A percentile compares a stretch with the other conserved stretches of the same genome.
Evolutionary conservation across 2,113 vertebrate species (phyloP).

Genomic region (Bagarius yarrelli): DNA sequence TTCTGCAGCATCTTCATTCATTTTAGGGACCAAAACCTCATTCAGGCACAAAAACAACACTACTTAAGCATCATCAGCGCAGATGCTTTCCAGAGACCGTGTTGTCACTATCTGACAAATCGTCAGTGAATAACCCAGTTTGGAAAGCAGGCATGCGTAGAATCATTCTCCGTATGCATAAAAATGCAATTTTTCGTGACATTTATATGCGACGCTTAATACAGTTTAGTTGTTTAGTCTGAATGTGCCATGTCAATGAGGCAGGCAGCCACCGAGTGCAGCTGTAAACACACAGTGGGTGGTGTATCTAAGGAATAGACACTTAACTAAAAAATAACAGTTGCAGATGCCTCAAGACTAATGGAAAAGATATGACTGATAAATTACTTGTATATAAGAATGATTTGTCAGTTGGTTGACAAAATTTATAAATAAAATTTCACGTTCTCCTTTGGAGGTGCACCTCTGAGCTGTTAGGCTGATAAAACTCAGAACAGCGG

Average conservation of each 20-base stretch:
- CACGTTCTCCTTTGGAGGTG: constrained; percentile 38
- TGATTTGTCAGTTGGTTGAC: background rate
- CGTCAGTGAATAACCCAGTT: background rate
- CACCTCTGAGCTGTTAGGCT: constrained; percentile 21
- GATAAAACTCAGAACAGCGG: constrained; percentile 8
- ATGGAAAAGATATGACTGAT: background rate
- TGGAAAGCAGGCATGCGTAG: background rate
- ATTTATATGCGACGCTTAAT: constrained; percentile 7
- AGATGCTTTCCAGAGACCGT: background rate
- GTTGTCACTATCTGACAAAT: background rate
- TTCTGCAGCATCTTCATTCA: background rate
- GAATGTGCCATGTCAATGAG: constrained; percentile 13
- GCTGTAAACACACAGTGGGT: constrained; percentile 16
- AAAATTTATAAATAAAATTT: constrained; percentile 9
- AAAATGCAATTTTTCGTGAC: constrained; percentile 1
- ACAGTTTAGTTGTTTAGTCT: constrained; percentile 16
- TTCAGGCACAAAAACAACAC: background rate
- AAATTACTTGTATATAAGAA: background rate
- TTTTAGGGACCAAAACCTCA: background rate
- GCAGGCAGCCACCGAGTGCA: background rate
- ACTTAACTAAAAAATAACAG: background rate
- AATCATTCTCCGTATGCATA: background rate
- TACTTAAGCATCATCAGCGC: constrained; percentile 2
- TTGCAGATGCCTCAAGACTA: background rate
- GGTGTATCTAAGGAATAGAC: background rate